Evolutionary conservation across 2,888 invertebrate genomes (phyloP).

Genomic region (Erpobdella octoculata): DNA sequence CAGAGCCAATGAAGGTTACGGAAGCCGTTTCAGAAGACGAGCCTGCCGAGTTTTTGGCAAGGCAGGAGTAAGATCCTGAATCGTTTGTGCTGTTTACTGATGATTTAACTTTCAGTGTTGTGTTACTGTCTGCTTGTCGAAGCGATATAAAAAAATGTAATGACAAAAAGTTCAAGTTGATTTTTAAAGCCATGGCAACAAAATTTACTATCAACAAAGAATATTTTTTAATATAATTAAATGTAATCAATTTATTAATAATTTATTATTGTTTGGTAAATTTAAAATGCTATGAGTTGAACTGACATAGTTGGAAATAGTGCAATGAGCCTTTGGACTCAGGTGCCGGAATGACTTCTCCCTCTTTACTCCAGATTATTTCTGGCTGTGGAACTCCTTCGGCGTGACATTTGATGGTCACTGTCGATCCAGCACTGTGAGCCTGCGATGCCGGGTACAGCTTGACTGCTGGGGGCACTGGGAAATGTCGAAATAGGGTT

Average conservation of each 20-base stretch:
- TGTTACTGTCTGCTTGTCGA: constrained; percentile 47
- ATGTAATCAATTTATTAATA: no score
- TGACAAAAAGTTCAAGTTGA: no score
- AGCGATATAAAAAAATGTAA: no score
- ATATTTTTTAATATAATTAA: no score
- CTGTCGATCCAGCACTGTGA: constrained; percentile 16
- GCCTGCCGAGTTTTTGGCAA: constrained; percentile 62
- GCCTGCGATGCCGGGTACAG: constrained; percentile 27
- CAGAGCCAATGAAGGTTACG: constrained; percentile 44
- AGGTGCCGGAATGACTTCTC: background rate
- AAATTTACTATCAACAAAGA: no score
- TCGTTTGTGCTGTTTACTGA: constrained; percentile 61
- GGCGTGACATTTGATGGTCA: constrained; percentile 24
- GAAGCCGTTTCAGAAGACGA: constrained; percentile 66
- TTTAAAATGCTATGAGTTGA: background rate
- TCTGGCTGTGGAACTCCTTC: constrained; percentile 20
- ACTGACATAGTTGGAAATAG: background rate
- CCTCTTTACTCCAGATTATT: constrained; percentile 26
- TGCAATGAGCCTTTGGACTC: background rate
- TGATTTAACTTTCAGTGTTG: constrained; percentile 61
- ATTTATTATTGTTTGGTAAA: no score
- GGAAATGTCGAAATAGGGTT: no score
- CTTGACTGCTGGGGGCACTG: constrained; percentile 15
- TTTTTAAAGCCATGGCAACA: no score
- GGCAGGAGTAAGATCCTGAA: constrained; percentile 71